These are phyloP conservation scores for Onychorhynchus coronatus DNA, from an alignment of 2,113 vertebrate species.

Conservation along the genomic window DNA sequence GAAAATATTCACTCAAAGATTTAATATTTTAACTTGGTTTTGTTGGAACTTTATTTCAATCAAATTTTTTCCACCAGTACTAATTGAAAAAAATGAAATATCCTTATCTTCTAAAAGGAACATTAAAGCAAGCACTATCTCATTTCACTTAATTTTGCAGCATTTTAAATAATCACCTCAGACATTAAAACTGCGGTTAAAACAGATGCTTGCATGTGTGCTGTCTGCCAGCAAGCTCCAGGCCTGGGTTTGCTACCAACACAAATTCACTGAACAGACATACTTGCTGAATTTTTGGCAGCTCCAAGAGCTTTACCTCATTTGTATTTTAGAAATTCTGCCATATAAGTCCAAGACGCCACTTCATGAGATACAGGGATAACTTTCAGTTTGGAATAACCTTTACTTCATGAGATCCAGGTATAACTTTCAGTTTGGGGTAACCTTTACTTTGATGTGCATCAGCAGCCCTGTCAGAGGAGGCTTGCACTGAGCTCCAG, in stretches of 20 bases:
- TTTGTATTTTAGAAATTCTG: not conserved
- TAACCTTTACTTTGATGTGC: not conserved
- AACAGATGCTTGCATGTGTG: not conserved
- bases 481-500: not conserved
- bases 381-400: not conserved
- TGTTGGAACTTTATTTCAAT: not conserved
- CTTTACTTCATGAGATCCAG: not conserved
- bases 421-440: not conserved
- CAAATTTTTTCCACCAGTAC: not conserved
- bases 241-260: fast-evolving
- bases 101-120: not conserved
- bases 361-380: not conserved
- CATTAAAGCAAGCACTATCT: not conserved
- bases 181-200: not conserved
- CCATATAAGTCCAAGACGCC: not conserved
- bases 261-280: not conserved
- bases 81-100: not conserved
- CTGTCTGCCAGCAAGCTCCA: not conserved
- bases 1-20: not conserved
- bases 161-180: not conserved
- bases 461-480: not conserved
- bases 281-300: not conserved
- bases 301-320: not conserved
- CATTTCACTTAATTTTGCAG: not conserved
- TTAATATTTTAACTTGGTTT: not conserved